Percentiles rank a stretch among this genome's conserved stretches.
Conservation (phyloP, 2,113 vertebrate genomes). For the Strix uralensis region DNA sequence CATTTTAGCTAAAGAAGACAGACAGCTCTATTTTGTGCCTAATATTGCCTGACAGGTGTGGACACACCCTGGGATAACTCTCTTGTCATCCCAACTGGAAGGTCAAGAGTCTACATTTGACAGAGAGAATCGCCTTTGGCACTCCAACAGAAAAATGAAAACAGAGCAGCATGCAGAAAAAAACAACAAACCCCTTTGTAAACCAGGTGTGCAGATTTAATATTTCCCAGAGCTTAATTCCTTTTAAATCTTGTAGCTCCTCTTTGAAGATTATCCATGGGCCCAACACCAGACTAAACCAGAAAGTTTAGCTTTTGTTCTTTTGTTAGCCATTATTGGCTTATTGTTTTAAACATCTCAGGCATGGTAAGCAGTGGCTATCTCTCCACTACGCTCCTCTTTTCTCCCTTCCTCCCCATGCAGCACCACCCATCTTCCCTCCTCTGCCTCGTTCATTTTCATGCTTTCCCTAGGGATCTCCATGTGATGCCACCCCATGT, state of each 20-base stretch:
- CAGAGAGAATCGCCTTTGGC: slow-evolving; percentile 33
- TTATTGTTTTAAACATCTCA: background rate
- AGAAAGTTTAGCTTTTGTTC: slow-evolving; percentile 29
- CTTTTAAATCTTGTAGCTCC: background rate
- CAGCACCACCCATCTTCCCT: background rate
- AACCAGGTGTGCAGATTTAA: slow-evolving; percentile 32
- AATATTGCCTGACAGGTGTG: slow-evolving; percentile 15
- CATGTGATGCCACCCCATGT: background rate
- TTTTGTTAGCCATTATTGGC: background rate
- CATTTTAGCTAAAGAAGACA: slow-evolving; percentile 43
- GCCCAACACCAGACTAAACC: background rate
- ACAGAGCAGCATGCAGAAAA: background rate
- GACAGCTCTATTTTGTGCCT: slow-evolving; percentile 32
- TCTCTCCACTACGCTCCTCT: background rate
- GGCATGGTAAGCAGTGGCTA: background rate
- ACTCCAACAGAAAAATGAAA: background rate
- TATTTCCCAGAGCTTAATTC: slow-evolving; percentile 13
- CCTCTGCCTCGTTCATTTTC: background rate
- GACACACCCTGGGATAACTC: slow-evolving; percentile 41
- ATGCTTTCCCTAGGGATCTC: background rate
- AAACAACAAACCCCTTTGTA: background rate
- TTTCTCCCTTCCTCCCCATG: background rate
- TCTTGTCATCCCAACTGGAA: background rate
- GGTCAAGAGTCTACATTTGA: slow-evolving; percentile 50
- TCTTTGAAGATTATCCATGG: slow-evolving; percentile 43